Conservation (phyloP, 2,113 vertebrate species). For the Gnathonemus echidnorhynchus region DNA sequence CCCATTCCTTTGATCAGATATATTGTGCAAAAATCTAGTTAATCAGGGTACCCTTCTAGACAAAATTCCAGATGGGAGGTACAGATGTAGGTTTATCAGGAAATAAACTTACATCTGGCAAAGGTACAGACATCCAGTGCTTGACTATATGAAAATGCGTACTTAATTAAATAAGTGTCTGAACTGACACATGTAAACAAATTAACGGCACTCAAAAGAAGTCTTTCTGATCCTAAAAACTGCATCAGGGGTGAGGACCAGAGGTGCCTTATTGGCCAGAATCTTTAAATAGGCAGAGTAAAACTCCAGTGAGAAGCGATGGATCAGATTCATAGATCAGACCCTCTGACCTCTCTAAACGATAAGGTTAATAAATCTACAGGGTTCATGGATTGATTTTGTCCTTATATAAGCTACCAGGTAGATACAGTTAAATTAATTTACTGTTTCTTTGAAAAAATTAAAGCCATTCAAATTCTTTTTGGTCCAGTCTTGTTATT, state of each 20-base stretch:
- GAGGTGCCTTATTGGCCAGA: not conserved
- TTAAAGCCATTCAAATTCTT: not conserved
- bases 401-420: not conserved
- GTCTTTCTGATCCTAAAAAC: not conserved
- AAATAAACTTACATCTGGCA: constrained; percentile 3
- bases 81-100: constrained; percentile 8
- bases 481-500: not conserved
- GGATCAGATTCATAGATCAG: not conserved
- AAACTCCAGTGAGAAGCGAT: not conserved
- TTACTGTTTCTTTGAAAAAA: not conserved
- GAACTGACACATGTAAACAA: not conserved
- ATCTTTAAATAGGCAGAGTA: not conserved
- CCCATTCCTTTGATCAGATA: not conserved
- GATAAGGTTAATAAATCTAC: not conserved
- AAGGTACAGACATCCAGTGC: not conserved
- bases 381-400: not conserved
- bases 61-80: not conserved
- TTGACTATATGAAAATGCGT: not conserved
- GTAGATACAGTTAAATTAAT: not conserved
- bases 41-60: not conserved
- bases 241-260: not conserved
- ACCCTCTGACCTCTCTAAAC: not conserved
- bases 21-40: not conserved
- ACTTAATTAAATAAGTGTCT: not conserved
- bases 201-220: not conserved